Evolutionary conservation across 2,113 vertebrate genomes (phyloP).

Genomic region (Megalops atlanticus): DNA sequence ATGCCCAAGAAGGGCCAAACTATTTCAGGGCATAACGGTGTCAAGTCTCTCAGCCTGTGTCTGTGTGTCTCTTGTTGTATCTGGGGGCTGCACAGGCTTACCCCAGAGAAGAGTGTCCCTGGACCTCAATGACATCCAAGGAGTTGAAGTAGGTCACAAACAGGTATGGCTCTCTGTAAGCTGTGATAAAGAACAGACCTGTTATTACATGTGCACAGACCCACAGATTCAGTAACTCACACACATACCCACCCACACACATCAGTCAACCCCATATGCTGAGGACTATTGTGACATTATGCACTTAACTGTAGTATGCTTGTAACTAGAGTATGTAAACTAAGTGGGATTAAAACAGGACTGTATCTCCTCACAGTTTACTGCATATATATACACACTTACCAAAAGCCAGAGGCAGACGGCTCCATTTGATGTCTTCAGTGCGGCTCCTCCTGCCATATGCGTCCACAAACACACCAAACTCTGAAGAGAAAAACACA

Average conservation of each 20-base stretch:
- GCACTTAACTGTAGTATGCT: too few species aligned
- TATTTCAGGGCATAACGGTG: neutral
- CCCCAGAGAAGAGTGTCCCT: constrained; percentile 87
- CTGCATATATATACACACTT: constrained; percentile 36
- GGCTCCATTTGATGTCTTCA: constrained; percentile 95
- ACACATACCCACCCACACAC: too few species aligned
- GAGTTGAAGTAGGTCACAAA: constrained; percentile 99
- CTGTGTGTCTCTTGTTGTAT: neutral
- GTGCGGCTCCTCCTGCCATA: constrained; percentile 92
- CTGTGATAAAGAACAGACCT: constrained; percentile 56
- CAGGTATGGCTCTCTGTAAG: constrained; percentile 95
- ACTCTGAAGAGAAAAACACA: constrained; percentile 75
- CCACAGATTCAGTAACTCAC: neutral
- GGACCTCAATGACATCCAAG: constrained; percentile 94
- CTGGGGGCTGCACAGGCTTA: constrained; percentile 60
- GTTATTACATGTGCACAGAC: neutral
- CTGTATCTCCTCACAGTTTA: too few species aligned
- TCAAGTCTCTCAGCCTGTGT: neutral
- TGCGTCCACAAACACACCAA: constrained; percentile 94
- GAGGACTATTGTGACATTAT: too few species aligned
- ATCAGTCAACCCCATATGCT: too few species aligned
- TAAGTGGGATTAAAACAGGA: too few species aligned
- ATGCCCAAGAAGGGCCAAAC: neutral
- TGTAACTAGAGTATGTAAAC: too few species aligned
- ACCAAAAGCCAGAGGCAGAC: constrained; percentile 95